Evolutionary conservation across 2,113 vertebrate genomes (phyloP).

Genomic region (Pituophis catenifer): DNA sequence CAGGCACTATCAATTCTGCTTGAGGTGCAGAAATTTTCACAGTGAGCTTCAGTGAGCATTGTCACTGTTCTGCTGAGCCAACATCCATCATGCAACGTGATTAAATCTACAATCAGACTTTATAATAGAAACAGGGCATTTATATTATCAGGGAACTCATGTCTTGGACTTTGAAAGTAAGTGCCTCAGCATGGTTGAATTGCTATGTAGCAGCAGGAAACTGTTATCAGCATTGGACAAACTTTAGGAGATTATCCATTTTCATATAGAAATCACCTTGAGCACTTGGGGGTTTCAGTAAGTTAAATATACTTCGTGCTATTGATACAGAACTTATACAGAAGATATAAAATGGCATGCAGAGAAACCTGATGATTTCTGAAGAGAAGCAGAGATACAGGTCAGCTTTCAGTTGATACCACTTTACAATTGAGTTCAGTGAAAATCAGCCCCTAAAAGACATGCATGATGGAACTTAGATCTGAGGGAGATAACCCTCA

Average conservation of each 20-base stretch:
- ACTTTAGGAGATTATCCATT: neutral
- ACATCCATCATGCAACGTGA: constrained; percentile 18
- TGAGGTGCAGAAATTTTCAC: constrained; percentile 29
- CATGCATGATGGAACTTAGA: neutral
- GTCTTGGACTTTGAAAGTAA: constrained; percentile 8
- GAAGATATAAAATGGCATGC: neutral
- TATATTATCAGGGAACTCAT: constrained; percentile 11
- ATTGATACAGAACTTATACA: neutral
- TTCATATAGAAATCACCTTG: constrained; percentile 20
- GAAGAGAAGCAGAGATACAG: neutral
- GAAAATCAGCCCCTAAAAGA: neutral
- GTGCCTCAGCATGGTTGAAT: neutral
- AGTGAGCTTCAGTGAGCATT: constrained; percentile 25
- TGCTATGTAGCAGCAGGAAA: neutral
- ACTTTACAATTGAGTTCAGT: neutral
- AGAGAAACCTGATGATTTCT: neutral
- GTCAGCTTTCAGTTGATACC: neutral
- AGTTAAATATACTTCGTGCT: neutral
- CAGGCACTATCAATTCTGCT: constrained; percentile 1
- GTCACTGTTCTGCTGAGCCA: constrained; percentile 19
- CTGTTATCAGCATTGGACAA: constrained; percentile 20
- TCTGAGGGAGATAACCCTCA: neutral
- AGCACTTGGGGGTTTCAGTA: neutral
- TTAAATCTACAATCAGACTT: constrained; percentile 23
- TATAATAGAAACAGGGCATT: constrained; percentile 17